Evolutionary conservation across 1,140 invertebrate species (phyloP).

Genomic region (Phymorhynchus buccinoides): DNA sequence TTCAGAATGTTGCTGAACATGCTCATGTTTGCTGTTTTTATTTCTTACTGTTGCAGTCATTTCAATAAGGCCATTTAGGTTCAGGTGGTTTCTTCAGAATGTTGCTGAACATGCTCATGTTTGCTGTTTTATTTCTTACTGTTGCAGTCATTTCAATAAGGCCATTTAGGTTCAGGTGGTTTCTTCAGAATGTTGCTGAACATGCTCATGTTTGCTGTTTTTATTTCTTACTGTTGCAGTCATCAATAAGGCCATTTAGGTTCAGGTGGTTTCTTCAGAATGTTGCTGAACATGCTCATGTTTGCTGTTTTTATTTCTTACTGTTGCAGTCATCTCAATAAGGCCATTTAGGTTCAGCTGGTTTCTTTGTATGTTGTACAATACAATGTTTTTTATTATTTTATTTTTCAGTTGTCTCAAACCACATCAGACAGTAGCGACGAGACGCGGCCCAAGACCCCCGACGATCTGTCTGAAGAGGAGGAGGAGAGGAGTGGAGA

Average conservation of each 20-base stretch:
- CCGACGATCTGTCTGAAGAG: constrained; percentile 23
- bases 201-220: no score
- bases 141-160: no score
- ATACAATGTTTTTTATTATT: no score
- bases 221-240: not conserved
- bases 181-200: no score
- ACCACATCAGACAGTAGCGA: constrained; percentile 14
- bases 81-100: no score
- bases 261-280: not conserved
- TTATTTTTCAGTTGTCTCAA: constrained; percentile 30
- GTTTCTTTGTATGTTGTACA: not conserved
- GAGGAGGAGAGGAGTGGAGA: constrained; percentile 25
- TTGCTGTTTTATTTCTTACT: no score
- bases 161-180: no score
- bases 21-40: not conserved
- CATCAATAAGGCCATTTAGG: not conserved
- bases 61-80: no score
- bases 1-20: no score
- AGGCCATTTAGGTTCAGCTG: not conserved
- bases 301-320: not conserved
- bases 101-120: no score
- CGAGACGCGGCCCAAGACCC: constrained; percentile 25
- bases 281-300: no score
- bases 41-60: not conserved
- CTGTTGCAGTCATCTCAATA: no score